phyloP scores from a whole-genome alignment of 2,888 invertebrate species.

The Andrena haemorrhoa region DNA sequence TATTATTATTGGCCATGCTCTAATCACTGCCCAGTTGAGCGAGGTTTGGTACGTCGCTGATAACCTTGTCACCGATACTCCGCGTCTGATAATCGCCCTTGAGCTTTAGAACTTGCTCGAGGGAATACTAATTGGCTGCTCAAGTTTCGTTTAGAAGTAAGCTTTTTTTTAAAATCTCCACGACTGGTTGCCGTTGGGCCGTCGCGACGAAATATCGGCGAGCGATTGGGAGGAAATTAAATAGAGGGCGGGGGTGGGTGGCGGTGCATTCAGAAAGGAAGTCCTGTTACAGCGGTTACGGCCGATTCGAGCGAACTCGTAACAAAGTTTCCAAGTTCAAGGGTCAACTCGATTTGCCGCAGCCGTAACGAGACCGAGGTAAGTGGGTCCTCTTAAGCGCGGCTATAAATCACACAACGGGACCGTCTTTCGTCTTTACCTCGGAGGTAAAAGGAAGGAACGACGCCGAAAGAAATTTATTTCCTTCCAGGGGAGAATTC shows the following conservation, averaged over 20 bases:
- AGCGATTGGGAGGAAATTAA: constrained; percentile 54
- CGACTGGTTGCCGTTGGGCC: too few relatives aligned
- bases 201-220: background rate
- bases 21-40: background rate
- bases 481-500: background rate
- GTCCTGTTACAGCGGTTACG: constrained; percentile 63
- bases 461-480: constrained; percentile 19
- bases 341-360: constrained; percentile 71
- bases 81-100: background rate
- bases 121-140: too few relatives aligned
- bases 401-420: constrained; percentile 45
- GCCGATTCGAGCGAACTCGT: constrained; percentile 66
- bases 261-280: constrained; percentile 53
- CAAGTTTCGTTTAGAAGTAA: too few relatives aligned
- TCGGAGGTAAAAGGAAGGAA: background rate
- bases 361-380: constrained; percentile 63
- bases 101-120: background rate
- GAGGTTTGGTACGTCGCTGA: background rate
- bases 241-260: constrained; percentile 32
- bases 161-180: too few relatives aligned
- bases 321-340: constrained; percentile 73
- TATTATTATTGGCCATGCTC: background rate
- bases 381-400: constrained; percentile 55
- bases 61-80: constrained; percentile 11
- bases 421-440: constrained; percentile 32